Percentiles rank a stretch among this genome's conserved stretches.
Evolutionary conservation across 2,888 invertebrate species (phyloP).

Genomic region (Epiperipatus broadwayi): DNA sequence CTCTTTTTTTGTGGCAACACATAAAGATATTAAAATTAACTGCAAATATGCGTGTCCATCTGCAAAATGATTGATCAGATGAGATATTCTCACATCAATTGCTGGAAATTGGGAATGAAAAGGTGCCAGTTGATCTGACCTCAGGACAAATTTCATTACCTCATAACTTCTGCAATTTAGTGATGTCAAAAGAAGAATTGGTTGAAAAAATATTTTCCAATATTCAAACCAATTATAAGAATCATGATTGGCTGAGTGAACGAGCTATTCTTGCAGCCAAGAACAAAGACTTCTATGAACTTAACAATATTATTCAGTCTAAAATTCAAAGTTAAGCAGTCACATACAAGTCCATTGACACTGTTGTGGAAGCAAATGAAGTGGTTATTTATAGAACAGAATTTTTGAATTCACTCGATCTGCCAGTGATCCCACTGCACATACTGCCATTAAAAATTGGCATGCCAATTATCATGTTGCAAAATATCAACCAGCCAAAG

Average conservation of each 20-base stretch:
- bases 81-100: slow-evolving; percentile 5
- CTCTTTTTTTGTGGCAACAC: no score
- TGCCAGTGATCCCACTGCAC: slow-evolving; percentile 18
- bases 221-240: slow-evolving; percentile 12
- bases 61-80: slow-evolving; percentile 10
- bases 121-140: slow-evolving; percentile 10
- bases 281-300: no score
- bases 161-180: no score
- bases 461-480: slow-evolving; percentile 18
- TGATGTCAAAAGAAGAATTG: slow-evolving; percentile 9
- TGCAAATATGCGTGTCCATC: slow-evolving; percentile 4
- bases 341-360: no score
- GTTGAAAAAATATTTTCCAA: slow-evolving; percentile 12
- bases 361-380: no score
- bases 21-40: slow-evolving; percentile 7
- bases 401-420: slow-evolving; percentile 18
- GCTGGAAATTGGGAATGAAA: slow-evolving; percentile 11
- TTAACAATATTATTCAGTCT: no score
- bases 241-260: slow-evolving; percentile 16
- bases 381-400: no score
- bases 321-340: no score
- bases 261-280: slow-evolving; percentile 18
- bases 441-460: slow-evolving; percentile 19
- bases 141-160: neutral
- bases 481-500: slow-evolving; percentile 19